Evolutionary conservation across 2,113 vertebrate genomes (phyloP).

Genomic region (Clinocottus analis): DNA sequence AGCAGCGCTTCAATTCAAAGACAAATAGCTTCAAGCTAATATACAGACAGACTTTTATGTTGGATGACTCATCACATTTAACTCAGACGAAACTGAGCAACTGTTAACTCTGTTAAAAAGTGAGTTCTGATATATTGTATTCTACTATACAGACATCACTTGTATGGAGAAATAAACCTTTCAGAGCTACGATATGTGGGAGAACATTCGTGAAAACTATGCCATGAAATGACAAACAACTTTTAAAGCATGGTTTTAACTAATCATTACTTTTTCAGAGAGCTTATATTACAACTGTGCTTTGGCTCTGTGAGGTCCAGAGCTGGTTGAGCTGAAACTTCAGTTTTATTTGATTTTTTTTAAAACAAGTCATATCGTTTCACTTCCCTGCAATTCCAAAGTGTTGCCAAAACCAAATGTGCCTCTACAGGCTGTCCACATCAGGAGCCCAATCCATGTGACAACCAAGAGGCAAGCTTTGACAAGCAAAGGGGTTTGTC

Average conservation of each 20-base stretch:
- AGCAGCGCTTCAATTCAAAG: conserved; percentile 26
- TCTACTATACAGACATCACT: neutral
- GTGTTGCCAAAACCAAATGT: conserved; percentile 69
- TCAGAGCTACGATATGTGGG: neutral
- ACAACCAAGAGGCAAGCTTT: conserved; percentile 76
- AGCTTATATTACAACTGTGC: conserved; percentile 19
- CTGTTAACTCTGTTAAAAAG: conserved; percentile 20
- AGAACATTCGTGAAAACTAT: neutral
- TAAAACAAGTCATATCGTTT: conserved; percentile 39
- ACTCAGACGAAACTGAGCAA: conserved; percentile 35
- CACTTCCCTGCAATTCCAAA: conserved; percentile 41
- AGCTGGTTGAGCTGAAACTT: neutral
- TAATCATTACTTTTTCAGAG: conserved; percentile 1
- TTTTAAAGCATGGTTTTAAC: neutral
- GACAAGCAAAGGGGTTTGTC: conserved; percentile 72
- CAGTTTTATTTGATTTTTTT: too few species aligned
- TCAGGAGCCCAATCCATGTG: conserved; percentile 68
- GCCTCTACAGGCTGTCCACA: conserved; percentile 65
- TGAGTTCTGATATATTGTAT: neutral
- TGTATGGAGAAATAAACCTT: neutral
- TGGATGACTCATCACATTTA: conserved; percentile 33
- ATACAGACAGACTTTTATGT: conserved; percentile 18
- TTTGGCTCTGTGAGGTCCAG: conserved; percentile 9
- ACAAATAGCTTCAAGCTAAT: conserved; percentile 26
- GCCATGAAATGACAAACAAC: neutral